Conservation (phyloP, 2,797 vertebrate species). For the Emydoidea blandingii region DNA sequence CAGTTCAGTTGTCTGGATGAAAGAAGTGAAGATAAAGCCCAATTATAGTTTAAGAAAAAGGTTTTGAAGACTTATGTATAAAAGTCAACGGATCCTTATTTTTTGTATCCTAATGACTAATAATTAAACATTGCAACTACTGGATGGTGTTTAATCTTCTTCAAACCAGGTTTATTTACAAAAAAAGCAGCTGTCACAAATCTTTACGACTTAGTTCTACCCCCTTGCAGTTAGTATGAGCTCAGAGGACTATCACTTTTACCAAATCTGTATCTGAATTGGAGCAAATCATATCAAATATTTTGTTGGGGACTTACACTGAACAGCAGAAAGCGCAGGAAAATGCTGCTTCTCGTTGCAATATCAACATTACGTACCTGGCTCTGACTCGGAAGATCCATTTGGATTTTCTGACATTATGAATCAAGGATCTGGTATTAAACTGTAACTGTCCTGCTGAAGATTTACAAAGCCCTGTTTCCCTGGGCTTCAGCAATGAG, state of each 20-base stretch:
- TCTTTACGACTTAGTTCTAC: background rate
- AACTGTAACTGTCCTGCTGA: background rate
- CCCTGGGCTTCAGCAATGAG: background rate
- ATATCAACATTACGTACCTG: slow-evolving; percentile 73
- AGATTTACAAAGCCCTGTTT: slow-evolving; percentile 6
- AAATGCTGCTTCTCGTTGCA: background rate
- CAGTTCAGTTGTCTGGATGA: rapidly evolving
- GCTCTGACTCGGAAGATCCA: slow-evolving; percentile 71
- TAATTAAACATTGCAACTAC: rapidly evolving
- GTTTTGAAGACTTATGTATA: rapidly evolving
- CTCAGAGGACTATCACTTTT: background rate
- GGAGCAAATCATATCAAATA: rapidly evolving
- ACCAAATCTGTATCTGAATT: background rate
- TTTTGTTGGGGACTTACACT: rapidly evolving
- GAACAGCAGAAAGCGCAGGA: background rate
- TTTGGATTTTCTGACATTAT: slow-evolving; percentile 77
- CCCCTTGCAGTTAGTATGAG: background rate
- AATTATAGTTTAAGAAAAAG: background rate
- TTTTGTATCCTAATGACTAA: rapidly evolving
- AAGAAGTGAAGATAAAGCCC: background rate
- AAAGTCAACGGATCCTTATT: rapidly evolving
- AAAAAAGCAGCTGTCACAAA: background rate
- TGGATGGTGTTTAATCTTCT: background rate
- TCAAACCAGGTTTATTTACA: rapidly evolving
- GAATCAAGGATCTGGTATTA: slow-evolving; percentile 21